Base-by-base conservation (phyloP, 2,797 vertebrate genomes). In the Pelochelys cantorii region DNA sequence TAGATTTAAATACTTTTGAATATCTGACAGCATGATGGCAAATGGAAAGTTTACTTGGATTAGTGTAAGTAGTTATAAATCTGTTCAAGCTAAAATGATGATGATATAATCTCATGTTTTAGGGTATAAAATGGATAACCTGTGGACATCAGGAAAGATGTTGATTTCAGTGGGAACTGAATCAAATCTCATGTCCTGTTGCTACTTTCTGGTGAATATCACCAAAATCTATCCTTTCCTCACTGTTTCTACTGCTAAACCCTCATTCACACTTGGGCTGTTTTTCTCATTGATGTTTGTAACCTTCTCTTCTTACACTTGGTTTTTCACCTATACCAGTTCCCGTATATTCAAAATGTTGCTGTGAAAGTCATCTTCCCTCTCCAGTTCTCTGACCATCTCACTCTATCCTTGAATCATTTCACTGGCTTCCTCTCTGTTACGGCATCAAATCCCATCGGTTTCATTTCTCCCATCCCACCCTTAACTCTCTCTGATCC, bases 1-100 rank as follows among this genome's bases (percentile, higher is more conserved):
- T 90, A 80, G 87, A 77, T 94, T 84, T 90, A 85, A 92, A 86
- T 85, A 85, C 68, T 80, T 77, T 11, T 5, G 42, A 75, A 53
- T 92, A 91, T 87, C 89, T 95, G 71, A 42, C 57, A 90, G 18
- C 79, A 85, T 34, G 0, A 2, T 10, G 2, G 80, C 0, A 2
- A 91, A 88, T 84, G 10, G 20, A 84, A 37, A 80, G 84, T 93
- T 92, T 93, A 54, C 85, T 93, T 84, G 87, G 18, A 89, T 79
- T 88, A 68, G 81, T 48, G 88, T 52, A 62, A 84, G 57, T 86
- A 78, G 27, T 55, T 68, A 27, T n/a, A 31, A 4, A 34, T 25
- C 83, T 90, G 60, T 52, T 92, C 74, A 93, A 89, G 74, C 79
- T 89, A 90, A 88, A 29, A 34, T 90, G 78, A 80, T 90, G 78